phyloP scores from a whole-genome alignment of 2,888 invertebrate species.

The Andrena haemorrhoa region DNA sequence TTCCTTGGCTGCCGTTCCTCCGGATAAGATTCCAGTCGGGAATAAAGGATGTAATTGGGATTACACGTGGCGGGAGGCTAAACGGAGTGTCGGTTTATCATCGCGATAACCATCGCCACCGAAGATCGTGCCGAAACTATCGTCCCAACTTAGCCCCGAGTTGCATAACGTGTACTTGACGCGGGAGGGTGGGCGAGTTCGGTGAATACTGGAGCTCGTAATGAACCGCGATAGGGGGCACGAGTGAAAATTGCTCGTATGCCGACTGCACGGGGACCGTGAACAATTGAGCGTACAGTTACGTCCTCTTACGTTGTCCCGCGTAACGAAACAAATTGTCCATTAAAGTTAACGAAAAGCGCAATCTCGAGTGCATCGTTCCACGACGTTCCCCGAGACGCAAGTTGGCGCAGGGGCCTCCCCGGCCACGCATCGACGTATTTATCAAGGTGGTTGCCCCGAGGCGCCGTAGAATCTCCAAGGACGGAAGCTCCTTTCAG shows the following conservation, averaged over 20 bases:
- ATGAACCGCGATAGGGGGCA: neutral
- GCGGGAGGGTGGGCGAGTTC: neutral
- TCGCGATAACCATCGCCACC: slow-evolving; percentile 8
- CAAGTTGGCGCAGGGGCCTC: neutral
- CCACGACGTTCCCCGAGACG: neutral
- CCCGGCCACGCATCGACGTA: slow-evolving; percentile 46
- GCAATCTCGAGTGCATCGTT: slow-evolving; percentile 16
- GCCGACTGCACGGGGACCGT: neutral
- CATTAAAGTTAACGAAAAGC: slow-evolving; percentile 13
- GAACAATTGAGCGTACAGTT: slow-evolving; percentile 19
- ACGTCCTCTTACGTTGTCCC: neutral
- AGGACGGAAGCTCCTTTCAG: slow-evolving; percentile 59
- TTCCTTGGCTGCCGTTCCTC: neutral
- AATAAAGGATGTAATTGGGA: neutral
- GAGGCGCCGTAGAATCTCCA: slow-evolving; percentile 42
- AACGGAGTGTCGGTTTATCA: neutral
- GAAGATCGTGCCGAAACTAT: slow-evolving; percentile 4
- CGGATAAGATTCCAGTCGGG: neutral
- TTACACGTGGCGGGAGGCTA: neutral
- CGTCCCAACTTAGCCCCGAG: neutral
- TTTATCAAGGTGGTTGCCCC: slow-evolving; percentile 54
- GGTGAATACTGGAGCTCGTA: neutral
- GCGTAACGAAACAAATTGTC: slow-evolving; percentile 35
- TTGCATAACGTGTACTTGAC: neutral
- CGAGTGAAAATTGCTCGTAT: neutral